A percentile compares a stretch with the other conserved stretches of the same genome.
These are phyloP conservation scores for Stichodactyla mertensii DNA, from an alignment of 64 coral and sea anemone genomes.

Conservation along the genomic window DNA sequence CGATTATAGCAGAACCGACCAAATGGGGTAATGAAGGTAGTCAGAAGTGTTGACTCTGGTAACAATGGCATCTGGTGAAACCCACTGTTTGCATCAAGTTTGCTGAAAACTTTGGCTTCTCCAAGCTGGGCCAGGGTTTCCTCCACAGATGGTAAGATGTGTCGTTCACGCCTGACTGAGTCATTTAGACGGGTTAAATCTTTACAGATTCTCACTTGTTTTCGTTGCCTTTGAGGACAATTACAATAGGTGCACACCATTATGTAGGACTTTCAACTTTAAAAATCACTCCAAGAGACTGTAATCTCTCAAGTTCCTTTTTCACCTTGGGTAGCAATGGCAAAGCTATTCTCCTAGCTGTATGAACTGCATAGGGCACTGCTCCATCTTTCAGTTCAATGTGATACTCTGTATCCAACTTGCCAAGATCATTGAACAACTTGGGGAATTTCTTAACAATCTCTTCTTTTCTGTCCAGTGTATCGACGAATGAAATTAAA, in stretches of 20 bases:
- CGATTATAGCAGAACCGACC: conserved; percentile 23
- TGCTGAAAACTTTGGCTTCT: too few species aligned
- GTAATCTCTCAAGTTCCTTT: conserved; percentile 23
- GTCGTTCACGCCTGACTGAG: conserved; percentile 8
- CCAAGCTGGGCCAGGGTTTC: too few species aligned
- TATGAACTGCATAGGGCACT: conserved; percentile 1
- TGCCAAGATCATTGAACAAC: conserved; percentile 25
- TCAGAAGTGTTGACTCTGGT: conserved; percentile 18
- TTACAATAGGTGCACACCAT: conserved; percentile 42
- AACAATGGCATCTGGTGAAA: conserved; percentile 16
- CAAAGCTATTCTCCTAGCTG: conserved; percentile 16
- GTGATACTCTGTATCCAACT: conserved; percentile 6
- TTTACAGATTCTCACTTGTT: too few species aligned
- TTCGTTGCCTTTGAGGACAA: conserved; percentile 27
- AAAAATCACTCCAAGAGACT: conserved; percentile 15
- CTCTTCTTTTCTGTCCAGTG: not conserved
- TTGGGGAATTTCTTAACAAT: conserved; percentile 15
- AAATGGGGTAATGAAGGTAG: conserved; percentile 22
- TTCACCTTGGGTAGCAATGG: conserved; percentile 12
- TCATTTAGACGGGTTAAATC: not conserved
- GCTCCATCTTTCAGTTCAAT: not conserved
- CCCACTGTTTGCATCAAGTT: not conserved
- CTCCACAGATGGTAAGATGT: too few species aligned
- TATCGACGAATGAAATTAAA: not conserved
- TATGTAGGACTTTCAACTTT: conserved; percentile 38